Base-by-base conservation (phyloP, 2,797 vertebrate species). In the Paedocypris micromegethes region DNA sequence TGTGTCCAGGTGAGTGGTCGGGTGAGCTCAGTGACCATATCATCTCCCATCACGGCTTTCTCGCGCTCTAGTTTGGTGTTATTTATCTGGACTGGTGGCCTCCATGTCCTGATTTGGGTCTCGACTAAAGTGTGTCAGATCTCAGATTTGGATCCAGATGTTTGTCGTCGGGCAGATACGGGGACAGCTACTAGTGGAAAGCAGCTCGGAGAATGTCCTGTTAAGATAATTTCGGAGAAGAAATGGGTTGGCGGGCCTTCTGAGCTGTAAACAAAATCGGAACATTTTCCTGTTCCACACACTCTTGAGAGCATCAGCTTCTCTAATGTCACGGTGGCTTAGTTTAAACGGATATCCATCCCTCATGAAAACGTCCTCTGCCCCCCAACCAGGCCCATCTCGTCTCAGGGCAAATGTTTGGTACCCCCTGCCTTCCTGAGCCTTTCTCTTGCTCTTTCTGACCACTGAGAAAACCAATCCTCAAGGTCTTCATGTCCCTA, bases 71-170 rank as follows among this genome's bases (percentile, higher is more conserved):
- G 47, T 7, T 58, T 57, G 50, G 54, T 23, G 23, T 55, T 66
- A 60, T 55, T 74, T 63, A 47, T 56, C 70, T 59, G 73, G 49
- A 67, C 47, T 5, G 43, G 48, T 67, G 54, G 50, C 59, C 53
- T 58, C 64, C 3, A 37, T 59, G 73, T 71, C 58, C 58, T 66
- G 42, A 66, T 71, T 71, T 49, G 44, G 54, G 53, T 70, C 47
- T 45, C 38, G 44, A 62, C 68, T 64, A 53, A 75, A 71, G 55
- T 71, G 68, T 67, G 58, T 68, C 64, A 59, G 54, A 50, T 67
- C 68, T 71, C 43, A 63, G 49, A 67, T 75, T 62, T 45, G 45
- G 42, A 66, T 66, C 68, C 73, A 72, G 73, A 71, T 75, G 68
- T 75, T 67, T 68, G 68, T 59, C 68, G 47, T 71, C 59, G 55